Evolutionary conservation across 1,140 invertebrate species (phyloP), one percentile per base, ranked within the genome.

Genomic region (Eufriesea mexicana): DNA sequence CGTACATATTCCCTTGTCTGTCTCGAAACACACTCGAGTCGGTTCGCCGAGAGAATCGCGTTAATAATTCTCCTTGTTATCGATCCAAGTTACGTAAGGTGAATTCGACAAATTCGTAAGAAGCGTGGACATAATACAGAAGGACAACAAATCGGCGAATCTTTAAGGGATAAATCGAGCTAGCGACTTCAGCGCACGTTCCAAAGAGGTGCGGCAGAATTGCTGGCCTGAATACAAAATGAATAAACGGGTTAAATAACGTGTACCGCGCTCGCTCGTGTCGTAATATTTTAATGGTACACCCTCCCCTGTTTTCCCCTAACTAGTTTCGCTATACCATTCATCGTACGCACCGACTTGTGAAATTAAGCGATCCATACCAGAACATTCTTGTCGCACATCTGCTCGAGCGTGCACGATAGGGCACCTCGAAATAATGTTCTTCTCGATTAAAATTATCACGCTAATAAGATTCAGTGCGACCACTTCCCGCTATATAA

Each of bases 141-240:
- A 0, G 42, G 10, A 18, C 42, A 23, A 28, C 18, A 57, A 35
- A 70, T 55, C 57, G 35, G 7, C 16, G 18, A 35, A 74, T 80
- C 78, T 74, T 54, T 49, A 61, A 55, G 61, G 71, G 61, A 81
- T 72, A 79, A 79, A 72, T 61, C 42, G 28, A 20, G 55, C 18
- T 49, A 5, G 18, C 8, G 16, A n/a, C 20, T 84, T 79, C 59
- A 73, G 59, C 28, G 51, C 82, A 84, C 68, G 76, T 84, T 79
- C 28, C n/a, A 79, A 55, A 83, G 82, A 84, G 76, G 82, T 51
- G 76, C 83, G 78, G 67, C 67, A 20, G 54, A 64, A 84, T 71
- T 54, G 67, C 71, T 82, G 86, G 62, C 84, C 84, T 86, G 86
- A 83, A 87, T 87, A 87, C 79, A 70, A 61, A 87, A 87, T 78